Conservation (phyloP, 2,888 invertebrate species). For the Bellardia pandia region DNA sequence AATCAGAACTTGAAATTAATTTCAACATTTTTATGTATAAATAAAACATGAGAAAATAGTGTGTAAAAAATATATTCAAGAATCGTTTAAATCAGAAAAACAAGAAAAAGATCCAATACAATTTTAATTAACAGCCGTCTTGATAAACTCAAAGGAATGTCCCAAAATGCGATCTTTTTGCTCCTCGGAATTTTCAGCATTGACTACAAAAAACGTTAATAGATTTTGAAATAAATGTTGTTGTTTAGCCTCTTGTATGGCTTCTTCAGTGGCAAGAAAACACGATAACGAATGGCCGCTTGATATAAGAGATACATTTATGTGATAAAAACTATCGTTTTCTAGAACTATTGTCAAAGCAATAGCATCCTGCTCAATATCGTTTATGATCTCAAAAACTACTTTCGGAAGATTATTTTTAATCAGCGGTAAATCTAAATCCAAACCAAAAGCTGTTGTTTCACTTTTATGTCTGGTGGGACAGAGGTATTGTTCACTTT, state of each 20-base stretch:
- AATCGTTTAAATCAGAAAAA: not conserved
- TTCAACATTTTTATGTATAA: too few species aligned
- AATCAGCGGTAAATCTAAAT: slow-evolving; percentile 19
- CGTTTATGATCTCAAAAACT: slow-evolving; percentile 14
- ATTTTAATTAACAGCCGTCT: not conserved
- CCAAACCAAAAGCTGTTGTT: not conserved
- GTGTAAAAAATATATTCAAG: not conserved
- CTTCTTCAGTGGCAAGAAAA: slow-evolving; percentile 75
- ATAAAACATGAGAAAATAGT: too few species aligned
- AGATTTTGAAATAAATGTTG: slow-evolving; percentile 68
- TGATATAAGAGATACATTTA: slow-evolving; percentile 75
- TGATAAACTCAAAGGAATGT: slow-evolving; percentile 73
- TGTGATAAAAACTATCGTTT: slow-evolving; percentile 76
- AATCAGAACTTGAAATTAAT: too few species aligned
- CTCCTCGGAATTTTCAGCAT: slow-evolving; percentile 62
- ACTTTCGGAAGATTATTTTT: slow-evolving; percentile 32
- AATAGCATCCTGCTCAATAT: slow-evolving; percentile 58
- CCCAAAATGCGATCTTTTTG: slow-evolving; percentile 70
- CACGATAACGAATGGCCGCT: slow-evolving; percentile 74
- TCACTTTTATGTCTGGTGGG: not conserved
- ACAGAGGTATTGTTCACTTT: not conserved
- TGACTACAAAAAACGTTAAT: slow-evolving; percentile 73
- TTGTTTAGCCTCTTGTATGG: slow-evolving; percentile 65
- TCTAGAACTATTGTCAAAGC: slow-evolving; percentile 75
- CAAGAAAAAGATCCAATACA: not conserved